Evolutionary conservation across 1,140 invertebrate genomes (phyloP).

Genomic region (Scaptomyza montana): DNA sequence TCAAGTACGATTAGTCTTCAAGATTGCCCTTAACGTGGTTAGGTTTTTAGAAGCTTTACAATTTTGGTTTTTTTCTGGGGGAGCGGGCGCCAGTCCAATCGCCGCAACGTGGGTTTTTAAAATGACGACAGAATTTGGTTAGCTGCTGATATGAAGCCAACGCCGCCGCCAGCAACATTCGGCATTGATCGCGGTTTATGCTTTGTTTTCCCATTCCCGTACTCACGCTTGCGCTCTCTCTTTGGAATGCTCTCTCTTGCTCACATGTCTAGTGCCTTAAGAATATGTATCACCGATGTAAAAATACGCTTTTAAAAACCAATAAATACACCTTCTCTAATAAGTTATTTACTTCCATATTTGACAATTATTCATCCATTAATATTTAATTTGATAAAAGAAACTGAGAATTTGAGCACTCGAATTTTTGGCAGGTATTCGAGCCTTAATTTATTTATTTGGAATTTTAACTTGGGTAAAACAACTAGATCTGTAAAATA

Average conservation of each 20-base stretch:
- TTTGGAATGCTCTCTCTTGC: conserved; percentile 1
- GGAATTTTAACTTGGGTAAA: background rate
- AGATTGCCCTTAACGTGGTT: background rate
- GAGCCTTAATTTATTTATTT: background rate
- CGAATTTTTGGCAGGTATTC: background rate
- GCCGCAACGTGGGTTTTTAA: conserved; percentile 61
- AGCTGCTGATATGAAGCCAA: conserved; percentile 2
- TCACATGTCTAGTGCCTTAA: background rate
- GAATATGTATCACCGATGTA: conserved; percentile 28
- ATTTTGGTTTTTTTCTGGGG: conserved; percentile 14
- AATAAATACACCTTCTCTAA: background rate
- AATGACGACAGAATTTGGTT: conserved; percentile 41
- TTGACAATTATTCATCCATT: background rate
- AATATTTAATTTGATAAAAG: background rate
- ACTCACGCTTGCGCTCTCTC: conserved; percentile 30
- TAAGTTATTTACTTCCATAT: background rate
- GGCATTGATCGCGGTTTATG: conserved; percentile 69
- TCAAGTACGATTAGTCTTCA: background rate
- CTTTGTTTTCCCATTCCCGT: conserved; percentile 45
- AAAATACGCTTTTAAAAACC: conserved; percentile 15
- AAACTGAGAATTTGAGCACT: background rate
- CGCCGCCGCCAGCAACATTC: conserved; percentile 22
- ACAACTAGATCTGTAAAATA: background rate
- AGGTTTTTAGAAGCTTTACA: conserved; percentile 47
- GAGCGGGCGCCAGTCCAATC: conserved; percentile 51